A percentile compares a stretch with the other conserved stretches of the same genome.
These are phyloP conservation scores for Agonopterix subpropinquella DNA, from an alignment of 2,888 invertebrate species.

Conservation along the genomic window DNA sequence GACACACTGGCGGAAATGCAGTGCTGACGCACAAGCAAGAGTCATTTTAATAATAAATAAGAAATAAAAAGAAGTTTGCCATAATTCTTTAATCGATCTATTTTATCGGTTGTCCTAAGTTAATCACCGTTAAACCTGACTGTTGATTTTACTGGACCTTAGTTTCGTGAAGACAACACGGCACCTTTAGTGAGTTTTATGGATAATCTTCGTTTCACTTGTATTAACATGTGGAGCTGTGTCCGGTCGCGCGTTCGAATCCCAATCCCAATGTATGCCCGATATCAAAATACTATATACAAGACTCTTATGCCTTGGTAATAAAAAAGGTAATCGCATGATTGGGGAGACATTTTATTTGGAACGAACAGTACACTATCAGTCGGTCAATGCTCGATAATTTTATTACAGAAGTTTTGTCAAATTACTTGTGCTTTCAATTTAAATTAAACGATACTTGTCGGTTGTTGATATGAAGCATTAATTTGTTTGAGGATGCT, in stretches of 20 bases:
- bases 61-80: too few relatives aligned
- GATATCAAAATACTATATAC: neutral
- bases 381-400: constrained; percentile 68
- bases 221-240: constrained; percentile 62
- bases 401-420: constrained; percentile 74
- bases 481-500: constrained; percentile 29
- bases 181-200: constrained; percentile 70
- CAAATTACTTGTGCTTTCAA: constrained; percentile 66
- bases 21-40: too few relatives aligned
- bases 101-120: too few relatives aligned
- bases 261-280: constrained; percentile 10
- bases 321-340: too few relatives aligned
- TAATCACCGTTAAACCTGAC: too few relatives aligned
- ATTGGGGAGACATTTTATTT: too few relatives aligned
- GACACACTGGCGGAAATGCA: too few relatives aligned
- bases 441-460: constrained; percentile 71
- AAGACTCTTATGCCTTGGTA: too few relatives aligned
- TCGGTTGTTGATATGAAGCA: constrained; percentile 50
- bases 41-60: too few relatives aligned
- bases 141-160: constrained; percentile 21
- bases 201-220: constrained; percentile 67
- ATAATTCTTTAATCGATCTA: too few relatives aligned
- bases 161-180: constrained; percentile 59
- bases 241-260: constrained; percentile 54
- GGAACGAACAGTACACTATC: constrained; percentile 39